Conservation (phyloP, 2,888 invertebrate genomes). For the Troides helena region DNA sequence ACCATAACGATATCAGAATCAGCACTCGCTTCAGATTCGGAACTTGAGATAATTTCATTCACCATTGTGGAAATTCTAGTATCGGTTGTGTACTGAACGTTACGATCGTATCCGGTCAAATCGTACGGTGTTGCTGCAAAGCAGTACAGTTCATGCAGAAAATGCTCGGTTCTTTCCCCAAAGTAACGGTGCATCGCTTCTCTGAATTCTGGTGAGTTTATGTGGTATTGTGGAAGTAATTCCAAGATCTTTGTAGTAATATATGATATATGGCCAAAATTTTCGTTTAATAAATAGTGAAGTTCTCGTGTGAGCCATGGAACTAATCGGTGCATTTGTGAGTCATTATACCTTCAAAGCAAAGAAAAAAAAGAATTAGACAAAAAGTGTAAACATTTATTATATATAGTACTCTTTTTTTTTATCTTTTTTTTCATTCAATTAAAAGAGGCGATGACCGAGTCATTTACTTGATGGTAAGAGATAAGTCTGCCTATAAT, state of each 20-base stretch:
- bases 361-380: conserved; percentile 29
- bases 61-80: conserved; percentile 77
- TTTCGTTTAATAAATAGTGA: conserved; percentile 85
- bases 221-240: conserved; percentile 83
- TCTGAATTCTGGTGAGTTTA: conserved; percentile 85
- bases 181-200: conserved; percentile 85
- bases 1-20: conserved; percentile 67
- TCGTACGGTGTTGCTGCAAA: conserved; percentile 94
- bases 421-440: too few species aligned
- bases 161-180: conserved; percentile 88
- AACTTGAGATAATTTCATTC: conserved; percentile 76
- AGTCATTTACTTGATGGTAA: too few species aligned
- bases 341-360: conserved; percentile 85
- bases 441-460: too few species aligned
- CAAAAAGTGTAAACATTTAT: background rate
- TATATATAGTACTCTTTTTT: too few species aligned
- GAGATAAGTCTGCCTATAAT: too few species aligned
- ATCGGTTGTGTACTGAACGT: conserved; percentile 83
- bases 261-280: conserved; percentile 82
- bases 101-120: conserved; percentile 88
- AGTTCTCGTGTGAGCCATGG: conserved; percentile 95
- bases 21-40: conserved; percentile 58
- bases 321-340: conserved; percentile 89
- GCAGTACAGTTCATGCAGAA: conserved; percentile 92
- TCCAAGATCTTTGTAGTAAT: conserved; percentile 86